Base-by-base conservation (phyloP, 2,888 invertebrate species). In the Nymphalis c-album region DNA sequence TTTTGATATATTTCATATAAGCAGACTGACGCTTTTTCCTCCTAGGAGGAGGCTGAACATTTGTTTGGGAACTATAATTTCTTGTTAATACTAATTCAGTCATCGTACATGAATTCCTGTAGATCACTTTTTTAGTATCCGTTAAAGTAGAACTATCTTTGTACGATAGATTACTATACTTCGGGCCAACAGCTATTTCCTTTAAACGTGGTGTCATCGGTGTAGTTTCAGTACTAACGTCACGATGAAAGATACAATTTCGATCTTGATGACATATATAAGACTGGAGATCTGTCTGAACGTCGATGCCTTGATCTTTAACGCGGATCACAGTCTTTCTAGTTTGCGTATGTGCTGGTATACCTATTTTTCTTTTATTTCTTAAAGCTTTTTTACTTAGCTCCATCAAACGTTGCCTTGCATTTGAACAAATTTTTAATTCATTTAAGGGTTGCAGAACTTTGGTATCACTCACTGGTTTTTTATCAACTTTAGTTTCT, bases 331-430 rank as follows among this genome's bases (percentile, higher is more conserved):
- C 85, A 8, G 88, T 85, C 57, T 85, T 86, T 74, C 85, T 81
- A n/a, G 94, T 95, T 82, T 95, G 95, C 0, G 94, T 94, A 64
- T 94, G 90, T 5, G 89, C 93, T 70, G 93, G 91, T 73, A 92
- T 91, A 67, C 91, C 93, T 53, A 91, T 90, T 72, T 84, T 85
- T 73, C 90, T 81, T 77, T 91, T 91, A 63, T 94, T 93, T 74
- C 87, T 89, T 55, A 94, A 80, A 5, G 94, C 94, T 82, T 87
- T 93, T 74, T 93, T 93, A 69, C 94, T 94, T 66, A 95, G 77
- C 70, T 94, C 94, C 77, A 93, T 90, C 51, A 95, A 80, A 55
- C 93, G 86, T 75, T 93, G 90, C 17, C 94, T 88, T 22, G 94
- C 94, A 77, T 94, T 94, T 1, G 93, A 91, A 74, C 94, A 94